A percentile compares a stretch with the other conserved stretches of the same genome.
Conservation (phyloP, 1,140 invertebrate genomes). For the Aphidius gifuensis region DNA sequence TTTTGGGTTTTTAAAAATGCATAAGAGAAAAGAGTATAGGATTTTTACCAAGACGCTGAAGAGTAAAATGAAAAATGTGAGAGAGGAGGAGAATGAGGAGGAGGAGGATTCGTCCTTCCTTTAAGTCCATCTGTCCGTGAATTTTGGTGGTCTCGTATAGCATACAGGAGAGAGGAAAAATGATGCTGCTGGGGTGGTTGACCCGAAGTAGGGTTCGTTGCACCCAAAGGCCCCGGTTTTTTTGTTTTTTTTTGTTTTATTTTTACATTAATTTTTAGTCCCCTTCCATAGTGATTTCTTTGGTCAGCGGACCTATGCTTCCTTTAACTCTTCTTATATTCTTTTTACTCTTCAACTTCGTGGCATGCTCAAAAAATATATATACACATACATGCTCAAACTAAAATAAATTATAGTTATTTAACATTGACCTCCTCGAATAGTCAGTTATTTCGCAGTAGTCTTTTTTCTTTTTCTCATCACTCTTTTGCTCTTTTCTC, state of each 20-base stretch:
- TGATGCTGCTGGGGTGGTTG: conserved; percentile 44
- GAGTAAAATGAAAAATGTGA: conserved; percentile 4
- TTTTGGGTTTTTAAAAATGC: no score
- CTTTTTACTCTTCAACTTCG: conserved; percentile 21
- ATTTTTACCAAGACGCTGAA: neutral
- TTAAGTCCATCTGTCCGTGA: conserved; percentile 34
- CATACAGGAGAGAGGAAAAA: conserved; percentile 21
- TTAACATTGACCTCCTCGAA: conserved; percentile 45
- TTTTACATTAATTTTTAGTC: conserved; percentile 31
- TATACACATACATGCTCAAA: conserved; percentile 17
- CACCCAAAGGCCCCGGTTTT: conserved; percentile 43
- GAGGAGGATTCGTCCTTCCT: conserved; percentile 18
- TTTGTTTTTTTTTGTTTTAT: neutral
- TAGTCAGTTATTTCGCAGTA: conserved; percentile 52
- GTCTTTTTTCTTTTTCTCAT: conserved; percentile 31
- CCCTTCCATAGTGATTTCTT: conserved; percentile 30
- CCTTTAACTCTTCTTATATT: conserved; percentile 16
- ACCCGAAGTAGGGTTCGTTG: conserved; percentile 53
- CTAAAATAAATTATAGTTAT: conserved; percentile 54
- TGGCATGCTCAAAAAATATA: conserved; percentile 37
- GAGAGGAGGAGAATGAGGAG: neutral
- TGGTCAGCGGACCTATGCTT: conserved; percentile 40
- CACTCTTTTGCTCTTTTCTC: conserved; percentile 13
- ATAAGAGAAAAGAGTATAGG: no score
- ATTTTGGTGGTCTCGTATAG: conserved; percentile 17